Conservation (phyloP, 2,113 vertebrate species). For the Ovis canadensis region DNA sequence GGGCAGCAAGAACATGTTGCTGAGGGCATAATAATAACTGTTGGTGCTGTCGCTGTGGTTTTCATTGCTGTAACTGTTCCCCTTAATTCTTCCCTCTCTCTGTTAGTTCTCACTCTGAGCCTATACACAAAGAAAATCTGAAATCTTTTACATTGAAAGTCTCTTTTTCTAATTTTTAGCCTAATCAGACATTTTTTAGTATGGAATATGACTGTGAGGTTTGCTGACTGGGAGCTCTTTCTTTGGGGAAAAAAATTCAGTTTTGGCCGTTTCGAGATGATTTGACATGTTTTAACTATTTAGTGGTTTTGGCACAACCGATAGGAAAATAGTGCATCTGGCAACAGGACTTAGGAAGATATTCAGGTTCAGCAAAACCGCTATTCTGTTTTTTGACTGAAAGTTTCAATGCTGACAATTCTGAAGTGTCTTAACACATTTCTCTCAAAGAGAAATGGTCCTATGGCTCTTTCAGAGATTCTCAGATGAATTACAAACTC, state of each 20-base stretch:
- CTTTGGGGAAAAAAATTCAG: not conserved
- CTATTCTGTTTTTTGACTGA: not conserved
- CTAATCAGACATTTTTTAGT: conserved; percentile 48
- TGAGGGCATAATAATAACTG: not conserved
- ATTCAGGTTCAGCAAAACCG: not conserved
- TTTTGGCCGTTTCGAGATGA: conserved; percentile 42
- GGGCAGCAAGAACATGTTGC: not conserved
- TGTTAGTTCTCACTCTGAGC: not conserved
- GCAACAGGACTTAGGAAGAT: not conserved
- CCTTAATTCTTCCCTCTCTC: not conserved
- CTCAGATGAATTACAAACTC: not conserved
- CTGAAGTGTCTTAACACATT: not conserved
- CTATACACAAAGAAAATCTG: not conserved
- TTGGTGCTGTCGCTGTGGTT: not conserved
- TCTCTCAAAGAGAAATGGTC: not conserved
- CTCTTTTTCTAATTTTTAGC: conserved; percentile 46
- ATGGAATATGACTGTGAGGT: conserved; percentile 9
- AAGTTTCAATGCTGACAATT: not conserved
- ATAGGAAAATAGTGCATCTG: conserved; percentile 46
- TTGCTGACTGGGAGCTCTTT: conserved; percentile 50
- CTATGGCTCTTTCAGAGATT: not conserved
- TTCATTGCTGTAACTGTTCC: not conserved
- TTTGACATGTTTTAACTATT: conserved; percentile 62
- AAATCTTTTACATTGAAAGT: not conserved
- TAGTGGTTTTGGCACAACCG: conserved; percentile 49